Evolutionary conservation across 2,797 vertebrate species (phyloP), one percentile per base, ranked within the genome.

Genomic region (Podarcis lilfordi): DNA sequence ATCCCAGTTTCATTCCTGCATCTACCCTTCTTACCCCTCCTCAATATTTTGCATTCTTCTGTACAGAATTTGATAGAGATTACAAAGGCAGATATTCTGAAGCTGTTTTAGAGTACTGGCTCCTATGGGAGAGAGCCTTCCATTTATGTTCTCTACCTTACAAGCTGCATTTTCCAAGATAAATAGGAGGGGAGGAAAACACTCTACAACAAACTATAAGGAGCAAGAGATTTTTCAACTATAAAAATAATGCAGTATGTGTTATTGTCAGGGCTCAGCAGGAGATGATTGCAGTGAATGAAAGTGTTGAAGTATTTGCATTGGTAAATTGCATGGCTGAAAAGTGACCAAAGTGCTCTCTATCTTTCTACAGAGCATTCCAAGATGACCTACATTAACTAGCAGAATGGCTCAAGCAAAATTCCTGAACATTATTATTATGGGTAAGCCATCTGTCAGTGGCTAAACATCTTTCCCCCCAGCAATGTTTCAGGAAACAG

Each of bases 311-410:
- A 43, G 7, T 43, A 27, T 45, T n/a, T 71, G 7, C 25, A 82
- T 0, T 29, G 11, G 55, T 61, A 75, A 72, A 35, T 1, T 84
- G 10, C 4, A 71, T 3, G 17, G 66, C 61, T 80, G 32, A 81
- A 45, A 59, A 29, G 15, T 35, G 75, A 37, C 6, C 50, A 80
- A 86, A 91, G 9, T 88, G 69, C 81, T 84, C 74, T 91, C 68
- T 75, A 88, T 90, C 89, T 79, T 13, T 35, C 86, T 93, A 93
- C 74, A 91, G 81, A 92, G 91, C 88, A 90, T 91, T 94, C 91
- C 91, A 94, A 95, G 93, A 91, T 94, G 89, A 92, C 88, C 87
- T 80, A 50, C 90, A 81, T 0, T 0, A 86, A 93, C 82, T 78
- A 84, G 72, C 80, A 85, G 61, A 59, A 76, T 72, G 79, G 37